Conservation (phyloP, 92 coral and sea anemone species). For the Porites evermanni region DNA sequence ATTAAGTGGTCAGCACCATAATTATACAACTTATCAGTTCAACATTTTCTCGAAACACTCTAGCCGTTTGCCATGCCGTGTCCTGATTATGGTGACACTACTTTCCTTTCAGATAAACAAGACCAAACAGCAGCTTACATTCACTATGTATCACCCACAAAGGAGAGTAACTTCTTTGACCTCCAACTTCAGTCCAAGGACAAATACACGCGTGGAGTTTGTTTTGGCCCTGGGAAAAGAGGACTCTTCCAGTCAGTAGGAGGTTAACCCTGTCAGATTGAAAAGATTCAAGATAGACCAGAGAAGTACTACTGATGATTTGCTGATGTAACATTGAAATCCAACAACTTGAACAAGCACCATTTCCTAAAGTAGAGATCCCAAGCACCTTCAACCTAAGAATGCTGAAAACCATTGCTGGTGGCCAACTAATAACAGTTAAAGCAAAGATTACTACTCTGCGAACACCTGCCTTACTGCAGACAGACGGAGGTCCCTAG, state of each 20-base stretch:
- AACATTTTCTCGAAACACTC: conserved; percentile 15
- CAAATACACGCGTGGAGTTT: conserved; percentile 50
- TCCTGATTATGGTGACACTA: neutral
- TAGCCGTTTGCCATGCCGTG: no score
- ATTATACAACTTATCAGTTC: neutral
- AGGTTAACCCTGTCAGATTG: conserved; percentile 61
- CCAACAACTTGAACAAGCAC: conserved; percentile 34
- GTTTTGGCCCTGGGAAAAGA: conserved; percentile 56
- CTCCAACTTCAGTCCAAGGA: conserved; percentile 50
- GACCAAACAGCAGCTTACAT: conserved; percentile 31
- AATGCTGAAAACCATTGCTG: conserved; percentile 45
- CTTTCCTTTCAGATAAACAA: conserved; percentile 24
- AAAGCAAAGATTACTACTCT: conserved; percentile 58
- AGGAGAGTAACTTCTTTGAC: conserved; percentile 53
- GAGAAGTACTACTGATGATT: conserved; percentile 34
- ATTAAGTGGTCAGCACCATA: neutral
- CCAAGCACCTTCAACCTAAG: conserved; percentile 44
- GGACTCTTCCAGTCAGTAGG: conserved; percentile 40
- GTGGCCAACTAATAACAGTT: conserved; percentile 64
- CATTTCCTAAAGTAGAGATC: conserved; percentile 38
- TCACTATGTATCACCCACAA: conserved; percentile 60
- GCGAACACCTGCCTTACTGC: neutral
- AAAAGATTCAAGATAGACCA: conserved; percentile 62
- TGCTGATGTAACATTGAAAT: conserved; percentile 42
- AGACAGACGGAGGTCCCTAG: conserved; percentile 17